Evolutionary conservation across 2,888 invertebrate genomes (phyloP).

Genomic region (Andrena camellia): DNA sequence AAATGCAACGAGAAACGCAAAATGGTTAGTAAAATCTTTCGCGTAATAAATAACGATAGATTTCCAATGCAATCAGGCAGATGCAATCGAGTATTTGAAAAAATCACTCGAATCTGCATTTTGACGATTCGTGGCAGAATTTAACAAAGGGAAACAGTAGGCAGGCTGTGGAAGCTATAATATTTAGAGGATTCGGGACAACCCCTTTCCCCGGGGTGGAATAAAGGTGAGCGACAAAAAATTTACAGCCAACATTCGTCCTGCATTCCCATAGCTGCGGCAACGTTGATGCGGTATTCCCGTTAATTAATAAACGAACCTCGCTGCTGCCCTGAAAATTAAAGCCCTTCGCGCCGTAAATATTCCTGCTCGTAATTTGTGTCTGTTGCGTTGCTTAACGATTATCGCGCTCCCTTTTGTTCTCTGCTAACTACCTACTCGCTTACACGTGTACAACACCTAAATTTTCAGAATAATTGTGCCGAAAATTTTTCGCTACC

Average conservation of each 20-base stretch:
- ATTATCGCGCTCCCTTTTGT: not conserved
- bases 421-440: not conserved
- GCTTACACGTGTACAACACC: too few species aligned
- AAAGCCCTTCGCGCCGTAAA: not conserved
- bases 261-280: not conserved
- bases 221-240: conserved; percentile 1
- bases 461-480: not conserved
- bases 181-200: conserved; percentile 18
- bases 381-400: not conserved
- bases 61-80: not conserved
- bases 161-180: conserved; percentile 5
- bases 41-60: too few species aligned
- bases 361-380: not conserved
- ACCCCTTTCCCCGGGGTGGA: conserved; percentile 16
- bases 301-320: conserved; percentile 33
- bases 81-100: not conserved
- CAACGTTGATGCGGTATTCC: conserved; percentile 4
- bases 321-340: not conserved
- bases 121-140: conserved; percentile 1
- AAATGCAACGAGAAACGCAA: too few species aligned
- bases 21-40: not conserved
- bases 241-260: not conserved
- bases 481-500: not conserved
- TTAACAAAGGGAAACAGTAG: not conserved
- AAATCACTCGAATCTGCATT: not conserved